These are phyloP conservation scores for Labrus mixtus DNA, from an alignment of 2,113 vertebrate species.

Conservation along the genomic window DNA sequence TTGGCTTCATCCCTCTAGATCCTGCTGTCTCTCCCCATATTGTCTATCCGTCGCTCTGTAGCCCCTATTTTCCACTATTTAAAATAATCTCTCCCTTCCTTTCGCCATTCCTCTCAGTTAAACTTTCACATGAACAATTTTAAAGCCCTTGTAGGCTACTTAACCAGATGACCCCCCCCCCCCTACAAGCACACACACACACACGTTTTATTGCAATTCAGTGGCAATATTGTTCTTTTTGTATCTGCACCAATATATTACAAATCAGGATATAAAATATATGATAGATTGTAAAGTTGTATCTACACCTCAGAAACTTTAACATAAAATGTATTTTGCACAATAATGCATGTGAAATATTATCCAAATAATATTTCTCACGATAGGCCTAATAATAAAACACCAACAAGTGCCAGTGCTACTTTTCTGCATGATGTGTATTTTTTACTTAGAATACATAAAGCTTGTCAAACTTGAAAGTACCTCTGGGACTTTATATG, in stretches of 20 bases:
- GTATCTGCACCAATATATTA: not conserved
- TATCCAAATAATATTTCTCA: no score
- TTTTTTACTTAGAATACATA: no score
- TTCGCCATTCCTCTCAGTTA: not conserved
- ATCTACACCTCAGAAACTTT: no score
- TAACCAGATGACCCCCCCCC: not conserved
- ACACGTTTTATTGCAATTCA: not conserved
- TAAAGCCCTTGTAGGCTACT: not conserved
- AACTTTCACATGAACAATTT: not conserved
- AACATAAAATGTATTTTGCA: no score
- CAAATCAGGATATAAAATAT: not conserved
- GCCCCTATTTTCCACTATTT: conserved; percentile 14
- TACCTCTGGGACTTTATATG: not conserved
- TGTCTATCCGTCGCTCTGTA: conserved; percentile 24
- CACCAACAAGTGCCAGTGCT: no score
- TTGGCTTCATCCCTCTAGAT: conserved; percentile 50
- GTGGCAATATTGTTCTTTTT: not conserved
- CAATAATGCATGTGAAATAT: no score
- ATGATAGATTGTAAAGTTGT: not conserved
- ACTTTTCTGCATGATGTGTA: no score
- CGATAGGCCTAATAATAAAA: no score
- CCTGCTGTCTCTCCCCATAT: conserved; percentile 16
- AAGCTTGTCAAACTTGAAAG: not conserved
- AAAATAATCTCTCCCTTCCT: not conserved
- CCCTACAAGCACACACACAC: no score